These are phyloP conservation scores for Clarias macrocephalus DNA, from an alignment of 2,113 vertebrate genomes.

Conservation along the genomic window DNA sequence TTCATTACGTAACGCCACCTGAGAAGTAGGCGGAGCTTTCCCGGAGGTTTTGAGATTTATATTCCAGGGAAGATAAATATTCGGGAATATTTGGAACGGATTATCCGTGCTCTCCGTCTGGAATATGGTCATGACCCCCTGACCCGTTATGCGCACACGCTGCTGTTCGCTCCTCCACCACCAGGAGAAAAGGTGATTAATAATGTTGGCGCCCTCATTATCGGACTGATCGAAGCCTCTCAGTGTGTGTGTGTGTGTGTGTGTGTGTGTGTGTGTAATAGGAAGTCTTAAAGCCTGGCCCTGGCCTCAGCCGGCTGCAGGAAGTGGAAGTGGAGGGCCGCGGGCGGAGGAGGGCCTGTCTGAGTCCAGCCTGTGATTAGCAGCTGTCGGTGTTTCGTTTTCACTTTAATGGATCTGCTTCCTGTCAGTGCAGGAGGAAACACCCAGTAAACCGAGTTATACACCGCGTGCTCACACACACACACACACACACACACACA, in stretches of 20 bases:
- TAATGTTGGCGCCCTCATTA: conserved; percentile 33
- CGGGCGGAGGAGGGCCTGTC: background rate
- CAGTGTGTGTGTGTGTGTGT: too few relatives aligned
- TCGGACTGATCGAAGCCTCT: conserved; percentile 13
- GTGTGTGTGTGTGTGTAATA: background rate
- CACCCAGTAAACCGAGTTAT: conserved; percentile 26
- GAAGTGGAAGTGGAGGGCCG: background rate
- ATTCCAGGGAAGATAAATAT: background rate
- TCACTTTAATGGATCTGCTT: conserved; percentile 34
- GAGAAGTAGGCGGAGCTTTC: background rate
- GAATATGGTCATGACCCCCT: background rate
- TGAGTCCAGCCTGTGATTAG: conserved; percentile 40
- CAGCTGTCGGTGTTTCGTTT: conserved; percentile 28
- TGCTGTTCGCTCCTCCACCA: background rate
- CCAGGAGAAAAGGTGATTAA: background rate
- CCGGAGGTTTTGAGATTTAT: background rate
- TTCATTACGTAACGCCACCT: background rate
- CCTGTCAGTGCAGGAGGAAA: background rate
- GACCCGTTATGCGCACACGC: background rate
- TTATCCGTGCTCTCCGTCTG: background rate
- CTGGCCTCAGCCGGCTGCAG: background rate
- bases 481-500: too few relatives aligned
- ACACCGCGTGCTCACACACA: background rate
- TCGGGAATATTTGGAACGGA: background rate
- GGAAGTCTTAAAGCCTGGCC: conserved; percentile 8